phyloP scores from a whole-genome alignment of 2,113 vertebrate genomes.

The Myocastor coypus region DNA sequence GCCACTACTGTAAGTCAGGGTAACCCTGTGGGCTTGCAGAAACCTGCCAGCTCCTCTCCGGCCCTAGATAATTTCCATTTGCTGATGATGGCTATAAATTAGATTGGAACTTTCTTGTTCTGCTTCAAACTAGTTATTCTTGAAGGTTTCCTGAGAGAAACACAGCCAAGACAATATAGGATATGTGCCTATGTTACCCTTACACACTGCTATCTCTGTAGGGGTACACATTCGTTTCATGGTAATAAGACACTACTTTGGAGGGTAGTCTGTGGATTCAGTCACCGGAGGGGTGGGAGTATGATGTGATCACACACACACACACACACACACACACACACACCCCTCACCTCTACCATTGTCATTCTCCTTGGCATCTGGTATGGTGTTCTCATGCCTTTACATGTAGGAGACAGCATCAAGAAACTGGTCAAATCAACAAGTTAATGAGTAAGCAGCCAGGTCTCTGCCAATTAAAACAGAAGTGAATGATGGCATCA shows the following conservation, averaged over 20 bases:
- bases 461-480: neutral
- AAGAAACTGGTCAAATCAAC: neutral
- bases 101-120: neutral
- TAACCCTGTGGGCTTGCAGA: neutral
- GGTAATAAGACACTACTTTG: neutral
- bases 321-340: no score
- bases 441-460: neutral
- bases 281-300: neutral
- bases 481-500: neutral
- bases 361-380: neutral
- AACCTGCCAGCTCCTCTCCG: neutral
- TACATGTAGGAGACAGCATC: neutral
- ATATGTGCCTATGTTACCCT: neutral
- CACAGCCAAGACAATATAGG: neutral
- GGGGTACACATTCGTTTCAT: accelerated
- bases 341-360: no score
- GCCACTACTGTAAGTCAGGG: accelerated
- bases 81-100: neutral
- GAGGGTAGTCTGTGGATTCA: neutral
- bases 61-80: neutral
- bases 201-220: neutral
- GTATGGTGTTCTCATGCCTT: neutral
- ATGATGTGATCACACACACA: neutral
- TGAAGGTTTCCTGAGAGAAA: neutral
- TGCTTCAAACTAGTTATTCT: constrained; percentile 1